Base-by-base conservation (phyloP, 1,140 invertebrate genomes). In the Chymomyza costata region DNA sequence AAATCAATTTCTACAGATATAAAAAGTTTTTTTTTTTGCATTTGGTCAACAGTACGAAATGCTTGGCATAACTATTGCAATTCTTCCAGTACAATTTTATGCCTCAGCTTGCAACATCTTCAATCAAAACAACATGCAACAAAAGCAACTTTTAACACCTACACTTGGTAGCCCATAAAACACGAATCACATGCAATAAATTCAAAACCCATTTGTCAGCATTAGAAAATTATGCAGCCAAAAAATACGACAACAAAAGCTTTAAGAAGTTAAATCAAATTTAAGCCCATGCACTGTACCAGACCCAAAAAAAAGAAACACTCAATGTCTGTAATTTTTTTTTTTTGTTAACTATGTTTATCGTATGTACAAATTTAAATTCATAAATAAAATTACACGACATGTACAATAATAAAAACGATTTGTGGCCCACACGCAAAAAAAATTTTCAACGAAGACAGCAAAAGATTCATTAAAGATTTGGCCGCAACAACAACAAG, bases 341-440 rank as follows among this genome's bases (percentile, higher is more conserved):
- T 25, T 25, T 25, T 5, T 25, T 8, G 21, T 25, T 25, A n/a
- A n/a, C n/a, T n/a, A n/a, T 34, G 8, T 34, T 3, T 34, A 61
- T 76, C 57, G 58, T 65, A 48, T 62, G 47, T 65, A 57, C 48
- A n/a, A n/a, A 66, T 66, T 66, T 66, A 76, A 76, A 80, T 78
- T 78, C 73, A 78, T 78, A 78, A 78, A 78, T 78, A 81, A 78
- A 78, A 78, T 78, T 78, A 78, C 73, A 80, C 73, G 73, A 78
- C 73, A 78, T 67, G 73, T 73, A 73, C 71, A 78, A 78, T 78
- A 78, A 78, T 78, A 78, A 78, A 80, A 80, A 73, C 73, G 73
- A 78, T 78, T 78, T 78, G 73, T 55, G 67, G 71, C 71, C 71
- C 71, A 78, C 71, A 78, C 71, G 73, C 71, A 74, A 61, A 17